Percentiles rank a stretch among this genome's conserved stretches.
phyloP scores from a whole-genome alignment of 2,113 vertebrate genomes.

The Cottus gobio region DNA sequence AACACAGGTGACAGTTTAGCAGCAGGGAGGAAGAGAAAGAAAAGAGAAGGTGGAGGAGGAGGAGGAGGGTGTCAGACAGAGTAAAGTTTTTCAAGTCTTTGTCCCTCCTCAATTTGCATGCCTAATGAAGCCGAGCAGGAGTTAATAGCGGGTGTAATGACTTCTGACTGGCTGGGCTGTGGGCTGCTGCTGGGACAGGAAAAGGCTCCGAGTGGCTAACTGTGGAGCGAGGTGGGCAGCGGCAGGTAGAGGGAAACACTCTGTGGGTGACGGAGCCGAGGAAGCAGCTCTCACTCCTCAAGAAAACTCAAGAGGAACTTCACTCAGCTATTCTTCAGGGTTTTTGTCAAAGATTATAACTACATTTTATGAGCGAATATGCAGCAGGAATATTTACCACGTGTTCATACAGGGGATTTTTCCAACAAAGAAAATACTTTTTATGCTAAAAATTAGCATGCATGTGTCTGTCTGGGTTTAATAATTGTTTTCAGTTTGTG shows the following conservation, averaged over 20 bases:
- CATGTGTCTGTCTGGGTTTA: neutral
- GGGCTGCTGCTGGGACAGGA: slow-evolving; percentile 69
- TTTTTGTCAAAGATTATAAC: neutral
- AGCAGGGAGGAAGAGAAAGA: slow-evolving; percentile 46
- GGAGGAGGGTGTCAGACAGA: slow-evolving; percentile 60
- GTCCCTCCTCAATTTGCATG: slow-evolving; percentile 87
- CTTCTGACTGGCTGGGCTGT: slow-evolving; percentile 84
- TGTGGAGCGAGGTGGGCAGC: slow-evolving; percentile 65
- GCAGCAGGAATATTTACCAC: neutral
- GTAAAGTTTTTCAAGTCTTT: slow-evolving; percentile 84
- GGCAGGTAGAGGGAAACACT: slow-evolving; percentile 41
- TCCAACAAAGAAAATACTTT: neutral
- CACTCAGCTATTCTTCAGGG: neutral
- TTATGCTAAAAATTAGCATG: neutral
- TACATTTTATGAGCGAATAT: neutral
- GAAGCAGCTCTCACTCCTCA: slow-evolving; percentile 9
- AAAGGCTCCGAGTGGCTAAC: slow-evolving; percentile 65
- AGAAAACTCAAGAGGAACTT: slow-evolving; percentile 21
- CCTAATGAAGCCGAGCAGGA: slow-evolving; percentile 86
- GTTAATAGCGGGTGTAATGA: slow-evolving; percentile 88
- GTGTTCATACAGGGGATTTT: neutral
- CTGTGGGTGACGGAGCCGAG: slow-evolving; percentile 33
- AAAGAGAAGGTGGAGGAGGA: slow-evolving; percentile 32
- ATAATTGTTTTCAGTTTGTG: too few relatives aligned
- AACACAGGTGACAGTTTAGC: slow-evolving; percentile 69